phyloP scores from a whole-genome alignment of 2,888 invertebrate genomes.

The Ichneumoninae sp. region DNA sequence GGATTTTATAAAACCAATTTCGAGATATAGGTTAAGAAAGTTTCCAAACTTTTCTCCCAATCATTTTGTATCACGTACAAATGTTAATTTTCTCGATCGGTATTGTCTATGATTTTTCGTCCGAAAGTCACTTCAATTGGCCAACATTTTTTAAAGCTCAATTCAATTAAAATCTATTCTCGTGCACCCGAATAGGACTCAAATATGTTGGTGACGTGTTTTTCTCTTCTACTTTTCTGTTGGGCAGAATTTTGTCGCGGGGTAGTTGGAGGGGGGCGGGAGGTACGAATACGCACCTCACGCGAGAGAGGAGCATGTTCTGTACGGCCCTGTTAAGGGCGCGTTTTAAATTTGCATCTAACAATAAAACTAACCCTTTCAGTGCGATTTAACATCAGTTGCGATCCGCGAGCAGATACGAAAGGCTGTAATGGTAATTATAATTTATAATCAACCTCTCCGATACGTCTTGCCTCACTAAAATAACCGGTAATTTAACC shows the following conservation, averaged over 20 bases:
- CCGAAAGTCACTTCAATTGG: conserved; percentile 32
- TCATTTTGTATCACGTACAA: conserved; percentile 63
- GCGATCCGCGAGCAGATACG: background rate
- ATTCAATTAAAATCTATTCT: conserved; percentile 52
- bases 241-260: too few species aligned
- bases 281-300: background rate
- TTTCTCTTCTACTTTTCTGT: conserved; percentile 60
- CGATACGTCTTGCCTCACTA: background rate
- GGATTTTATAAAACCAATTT: conserved; percentile 61
- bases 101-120: background rate
- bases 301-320: background rate
- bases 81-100: background rate
- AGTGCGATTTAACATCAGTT: background rate
- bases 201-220: conserved; percentile 77
- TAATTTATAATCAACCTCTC: background rate
- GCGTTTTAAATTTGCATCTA: background rate
- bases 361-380: background rate
- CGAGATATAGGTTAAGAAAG: conserved; percentile 73
- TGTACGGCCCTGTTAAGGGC: background rate
- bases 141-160: conserved; percentile 55
- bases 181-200: conserved; percentile 29
- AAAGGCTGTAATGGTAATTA: background rate
- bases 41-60: conserved; percentile 68
- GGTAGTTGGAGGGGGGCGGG: too few species aligned
- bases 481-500: background rate